Base-by-base conservation (phyloP, 64 coral and sea anemone genomes). In the Platygyra sinensis region DNA sequence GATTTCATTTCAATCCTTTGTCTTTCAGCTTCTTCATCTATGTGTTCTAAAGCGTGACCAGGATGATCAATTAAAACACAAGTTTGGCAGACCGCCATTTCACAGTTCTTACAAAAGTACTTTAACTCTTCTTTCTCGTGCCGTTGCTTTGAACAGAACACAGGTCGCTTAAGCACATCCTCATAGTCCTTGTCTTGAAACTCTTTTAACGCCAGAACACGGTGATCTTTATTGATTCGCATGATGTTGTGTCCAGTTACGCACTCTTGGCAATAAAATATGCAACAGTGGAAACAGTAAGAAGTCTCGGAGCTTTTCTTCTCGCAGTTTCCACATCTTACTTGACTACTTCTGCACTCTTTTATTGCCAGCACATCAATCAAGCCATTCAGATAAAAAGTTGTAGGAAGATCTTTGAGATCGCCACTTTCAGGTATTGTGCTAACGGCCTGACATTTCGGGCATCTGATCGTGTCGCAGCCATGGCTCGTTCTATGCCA, bases 21-120 rank as follows among this genome's bases (percentile, higher is more conserved):
- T 24, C 64, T 67, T 67, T 67, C 64, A 67, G 64, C 64, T 67
- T 67, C n/a, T 67, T 67, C 64, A 0, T 67, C 64, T 18, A 67
- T 67, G 64, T 67, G 64, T 10, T 67, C 64, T 67, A 67, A 25
- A 24, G 64, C n/a, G 20, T 67, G 64, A 25, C 64, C 64, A n/a
- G 20, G 20, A n/a, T 67, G 64, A 67, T 28, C n/a, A n/a, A n/a
- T n/a, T n/a, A n/a, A n/a, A n/a, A n/a, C n/a, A 57, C 87, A 89
- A 13, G 55, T 89, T 28, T 89, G 72, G 54, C 87, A 89, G 14
- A 89, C 62, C 24, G 72, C 59, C 24, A 79, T 83, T 36, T 86
- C 72, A 72, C 93, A 95, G 30, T 91, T 88, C 2, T 29, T 54
- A 67, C 93, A 95, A 64, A 86, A 95, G 30, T 86, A 95, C n/a